Base-by-base conservation (phyloP, 2,888 invertebrate genomes). In the Lepidocyrtinus sp. region DNA sequence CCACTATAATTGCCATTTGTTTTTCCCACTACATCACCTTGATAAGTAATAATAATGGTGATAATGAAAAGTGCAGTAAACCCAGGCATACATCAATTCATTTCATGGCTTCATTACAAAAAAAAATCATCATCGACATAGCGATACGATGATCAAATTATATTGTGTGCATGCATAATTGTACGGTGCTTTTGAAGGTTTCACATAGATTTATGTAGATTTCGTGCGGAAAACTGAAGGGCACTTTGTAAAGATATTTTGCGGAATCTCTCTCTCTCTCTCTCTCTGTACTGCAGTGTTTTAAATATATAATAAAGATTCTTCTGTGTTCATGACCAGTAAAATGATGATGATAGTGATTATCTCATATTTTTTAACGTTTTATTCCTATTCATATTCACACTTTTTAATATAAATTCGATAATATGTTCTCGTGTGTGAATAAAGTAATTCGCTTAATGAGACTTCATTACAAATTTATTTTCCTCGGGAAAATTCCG, bases 371-470 rank as follows among this genome's bases (percentile, higher is more conserved):
- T 50, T 68, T 68, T 7, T 17, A 22, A 7, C 5, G 7, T 12
- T 2, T 26, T 65, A 15, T 46, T 68, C 68, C 15, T n/a, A 26
- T 24, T 7, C 46, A 46, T 45, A 45, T 27, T 50, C 50, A n/a
- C 22, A 22, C 17, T 63, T 25, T 50, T 21, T 67, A 21, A 36
- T 36, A 36, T 36, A 36, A 36, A 36, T 68, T 15, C 45, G 68
- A 36, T 36, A 36, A 36, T 36, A 12, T 12, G 12, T 36, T 36
- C 19, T 68, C 61, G 72, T 79, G 79, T 79, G 79, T 79, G 79
- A 74, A 79, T 79, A 79, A 79, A 79, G 74, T 65, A 79, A 79
- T 79, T 79, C 79, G 15, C 27, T 79, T 79, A 79, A 79, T 79
- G 79, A 79, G 79, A 79, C 79, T 79, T 73, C 79, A 79, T 79